Conservation (phyloP, 2,888 invertebrate genomes). For the Anoplius nigerrimus region DNA sequence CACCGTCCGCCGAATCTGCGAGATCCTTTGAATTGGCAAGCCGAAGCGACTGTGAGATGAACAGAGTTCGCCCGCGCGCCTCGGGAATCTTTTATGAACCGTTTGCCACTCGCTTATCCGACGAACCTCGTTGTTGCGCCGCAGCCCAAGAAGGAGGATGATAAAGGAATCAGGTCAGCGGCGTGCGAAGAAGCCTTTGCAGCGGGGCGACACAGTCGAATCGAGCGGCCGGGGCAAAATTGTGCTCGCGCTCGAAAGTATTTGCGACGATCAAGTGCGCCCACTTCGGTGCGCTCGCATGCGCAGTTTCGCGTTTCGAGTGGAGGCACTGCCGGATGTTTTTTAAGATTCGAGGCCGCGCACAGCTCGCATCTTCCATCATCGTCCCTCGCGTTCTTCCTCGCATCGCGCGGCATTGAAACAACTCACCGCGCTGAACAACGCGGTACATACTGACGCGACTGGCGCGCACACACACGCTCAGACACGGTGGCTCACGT, state of each 20-base stretch:
- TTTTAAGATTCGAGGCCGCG: conserved; percentile 32
- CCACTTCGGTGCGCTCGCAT: not conserved
- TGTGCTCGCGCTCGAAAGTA: conserved; percentile 28
- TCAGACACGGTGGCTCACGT: no score
- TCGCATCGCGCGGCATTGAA: conserved; percentile 15
- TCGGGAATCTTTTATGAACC: no score
- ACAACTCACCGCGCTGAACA: conserved; percentile 28
- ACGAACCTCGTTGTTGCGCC: conserved; percentile 6
- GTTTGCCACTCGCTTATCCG: no score
- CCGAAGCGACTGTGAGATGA: no score
- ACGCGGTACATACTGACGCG: conserved; percentile 31
- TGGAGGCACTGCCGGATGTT: conserved; percentile 38
- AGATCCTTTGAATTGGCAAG: no score
- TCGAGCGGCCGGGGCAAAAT: conserved; percentile 25
- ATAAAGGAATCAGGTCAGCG: conserved; percentile 31
- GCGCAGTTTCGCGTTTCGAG: conserved; percentile 35
- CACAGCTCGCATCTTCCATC: conserved; percentile 24
- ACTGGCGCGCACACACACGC: no score
- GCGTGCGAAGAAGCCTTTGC: conserved; percentile 1
- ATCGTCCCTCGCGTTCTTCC: not conserved
- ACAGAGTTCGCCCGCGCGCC: no score
- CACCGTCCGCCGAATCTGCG: no score
- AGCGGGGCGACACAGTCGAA: conserved; percentile 24
- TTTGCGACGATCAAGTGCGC: conserved; percentile 24
- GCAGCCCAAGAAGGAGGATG: conserved; percentile 20